Evolutionary conservation across 2,113 vertebrate genomes (phyloP).

Genomic region (Larimichthys crocea): DNA sequence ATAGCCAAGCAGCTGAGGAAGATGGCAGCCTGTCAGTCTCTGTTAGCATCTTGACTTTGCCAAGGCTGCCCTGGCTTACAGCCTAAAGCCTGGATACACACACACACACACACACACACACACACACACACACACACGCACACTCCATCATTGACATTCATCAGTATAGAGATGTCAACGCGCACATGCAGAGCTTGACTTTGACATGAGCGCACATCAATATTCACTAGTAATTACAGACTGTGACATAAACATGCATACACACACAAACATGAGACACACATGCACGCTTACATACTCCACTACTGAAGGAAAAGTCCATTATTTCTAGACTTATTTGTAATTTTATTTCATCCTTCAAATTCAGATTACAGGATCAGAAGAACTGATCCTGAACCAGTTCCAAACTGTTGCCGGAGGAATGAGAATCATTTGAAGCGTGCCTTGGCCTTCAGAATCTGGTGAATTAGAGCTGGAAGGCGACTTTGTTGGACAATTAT

Average conservation of each 20-base stretch:
- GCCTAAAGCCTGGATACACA: constrained; percentile 33
- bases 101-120: neutral
- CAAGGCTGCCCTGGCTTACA: constrained; percentile 55
- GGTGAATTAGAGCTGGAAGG: neutral
- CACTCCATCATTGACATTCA: neutral
- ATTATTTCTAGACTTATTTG: neutral
- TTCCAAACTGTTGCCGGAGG: neutral
- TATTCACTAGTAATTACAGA: constrained; percentile 32
- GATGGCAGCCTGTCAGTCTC: constrained; percentile 72
- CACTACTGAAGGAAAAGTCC: neutral
- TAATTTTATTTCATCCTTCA: neutral
- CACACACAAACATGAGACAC: neutral
- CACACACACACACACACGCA: neutral
- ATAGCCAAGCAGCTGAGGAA: constrained; percentile 62
- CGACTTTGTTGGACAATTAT: too few species aligned
- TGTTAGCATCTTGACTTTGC: constrained; percentile 68
- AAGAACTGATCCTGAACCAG: neutral
- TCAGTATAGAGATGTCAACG: constrained; percentile 6
- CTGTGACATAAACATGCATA: constrained; percentile 3
- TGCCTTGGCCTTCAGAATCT: rapidly evolving
- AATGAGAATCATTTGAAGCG: too few species aligned
- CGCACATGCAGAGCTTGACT: constrained; percentile 22
- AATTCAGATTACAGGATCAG: too few species aligned
- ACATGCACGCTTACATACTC: neutral
- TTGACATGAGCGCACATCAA: constrained; percentile 43